Base-by-base conservation (phyloP, 2,888 invertebrate genomes). In the Abscondita cerata region DNA sequence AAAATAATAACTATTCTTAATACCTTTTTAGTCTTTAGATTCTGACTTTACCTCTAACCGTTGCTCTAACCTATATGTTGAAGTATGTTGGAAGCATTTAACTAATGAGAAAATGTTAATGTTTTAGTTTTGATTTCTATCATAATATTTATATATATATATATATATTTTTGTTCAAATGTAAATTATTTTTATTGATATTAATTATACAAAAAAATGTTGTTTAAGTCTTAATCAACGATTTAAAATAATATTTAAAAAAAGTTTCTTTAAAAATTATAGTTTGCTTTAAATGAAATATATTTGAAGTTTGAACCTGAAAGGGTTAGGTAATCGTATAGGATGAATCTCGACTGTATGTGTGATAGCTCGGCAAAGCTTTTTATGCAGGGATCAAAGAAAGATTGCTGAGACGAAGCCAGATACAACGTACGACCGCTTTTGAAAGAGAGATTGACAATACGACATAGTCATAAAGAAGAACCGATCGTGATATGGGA, bases 381-480 rank as follows among this genome's bases (percentile, higher is more conserved):
- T 59, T 59, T 62, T 62, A 62, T 62, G 33, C 53, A 44, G 54
- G n/a, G 59, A 54, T 59, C 51, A 62, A 62, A 62, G 54, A 54
- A 54, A 50, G 59, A 62, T 62, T 62, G 55, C 41, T 36, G 41
- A 36, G 53, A 58, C 59, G 59, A 58, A 62, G 44, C 44, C 62
- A 52, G 62, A 62, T 59, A 62, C 59, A 59, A 59, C 59, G 51
- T 52, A 58, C 54, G 57, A 47, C 53, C 54, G 59, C 52, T 52
- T 64, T 59, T 59, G 55, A 64, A 59, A 51, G 54, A 55, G 33
- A 59, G 63, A 64, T 64, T 64, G 63, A 64, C 63, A 64, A 56
- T 64, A 48, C 52, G 56, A 59, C 52, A 52, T 31, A 31, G 51
- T 56, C 44, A 64, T 64, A 64, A 64, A 64, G 63, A 55, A 56